Conservation (phyloP, 1,140 invertebrate species). For the Centruroides sculpturatus region DNA sequence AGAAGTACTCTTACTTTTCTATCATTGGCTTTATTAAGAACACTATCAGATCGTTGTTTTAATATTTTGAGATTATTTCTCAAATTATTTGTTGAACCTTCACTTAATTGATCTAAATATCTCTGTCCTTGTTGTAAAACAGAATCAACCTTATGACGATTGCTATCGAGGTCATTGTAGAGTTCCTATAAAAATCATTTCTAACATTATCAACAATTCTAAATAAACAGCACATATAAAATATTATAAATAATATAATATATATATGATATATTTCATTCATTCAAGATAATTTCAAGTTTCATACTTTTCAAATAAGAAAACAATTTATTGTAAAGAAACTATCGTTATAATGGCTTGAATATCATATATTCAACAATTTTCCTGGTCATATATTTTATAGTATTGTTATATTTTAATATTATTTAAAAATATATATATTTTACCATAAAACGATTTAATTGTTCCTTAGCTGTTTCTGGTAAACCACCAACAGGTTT, state of each 20-base stretch:
- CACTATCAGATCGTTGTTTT: constrained; percentile 81
- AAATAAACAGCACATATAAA: too few species aligned
- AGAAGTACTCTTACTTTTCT: constrained; percentile 46
- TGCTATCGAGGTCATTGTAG: constrained; percentile 81
- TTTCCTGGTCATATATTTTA: too few species aligned
- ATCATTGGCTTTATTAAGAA: constrained; percentile 74
- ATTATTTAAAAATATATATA: neutral
- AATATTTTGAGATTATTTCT: constrained; percentile 73
- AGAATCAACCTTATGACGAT: constrained; percentile 74
- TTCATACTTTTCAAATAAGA: too few species aligned
- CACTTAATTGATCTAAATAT: constrained; percentile 61
- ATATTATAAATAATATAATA: too few species aligned
- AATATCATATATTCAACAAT: too few species aligned
- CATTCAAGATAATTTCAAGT: too few species aligned
- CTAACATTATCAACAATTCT: neutral
- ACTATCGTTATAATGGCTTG: too few species aligned
- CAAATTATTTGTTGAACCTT: constrained; percentile 59
- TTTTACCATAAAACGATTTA: constrained; percentile 76
- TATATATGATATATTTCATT: too few species aligned
- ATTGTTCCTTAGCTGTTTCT: constrained; percentile 93
- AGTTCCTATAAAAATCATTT: constrained; percentile 38
- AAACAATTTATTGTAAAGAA: too few species aligned
- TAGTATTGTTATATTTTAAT: too few species aligned
- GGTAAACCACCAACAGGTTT: constrained; percentile 93
- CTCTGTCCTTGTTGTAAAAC: constrained; percentile 78